Base-by-base conservation (phyloP, 2,113 vertebrate species). In the Sander vitreus region DNA sequence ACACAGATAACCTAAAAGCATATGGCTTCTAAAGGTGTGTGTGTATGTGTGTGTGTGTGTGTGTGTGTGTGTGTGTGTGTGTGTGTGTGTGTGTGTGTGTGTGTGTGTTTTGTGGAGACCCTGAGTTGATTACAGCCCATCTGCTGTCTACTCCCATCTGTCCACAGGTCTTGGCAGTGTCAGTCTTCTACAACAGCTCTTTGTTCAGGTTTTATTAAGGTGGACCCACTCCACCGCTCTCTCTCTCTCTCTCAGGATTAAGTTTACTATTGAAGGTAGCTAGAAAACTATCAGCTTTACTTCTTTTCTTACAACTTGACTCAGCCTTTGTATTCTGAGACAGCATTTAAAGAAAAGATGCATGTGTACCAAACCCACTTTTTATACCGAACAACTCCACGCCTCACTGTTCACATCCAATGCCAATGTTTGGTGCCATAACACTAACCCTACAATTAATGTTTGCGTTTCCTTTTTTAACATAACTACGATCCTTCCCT, bases 91-190 rank as follows among this genome's bases (percentile, higher is more conserved):
- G 73, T 66, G 64, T 45, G 71, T 62, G n/a, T 69, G 75, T 65
- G 30, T 72, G 68, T 11, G 15, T 74, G 70, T 76, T 66, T 23
- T 73, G 72, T 13, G 33, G n/a, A 66, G 50, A 67, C 43, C 63
- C 67, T 27, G 25, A 84, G 50, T 83, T 80, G 78, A 90, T 91
- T 89, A 89, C 57, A 84, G 74, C 69, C 75, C 23, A 21, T 76
- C 43, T 45, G 83, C 83, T 25, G 67, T 79, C 73, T 81, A 27
- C 70, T 91, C 84, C 88, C 85, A 90, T 89, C 86, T 63, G 5
- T 55, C 71, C 73, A 48, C 25, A 62, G 85, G 89, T 78, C 73
- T 76, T n/a, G 50, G 66, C 81, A 21, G 65, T 73, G 80, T 90
- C 80, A 74, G 76, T 27, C 76, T 62, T 12, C 55, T 18, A 59